These are phyloP conservation scores for Myiothlypis coronata DNA, from an alignment of 2,797 vertebrate species.

Conservation along the genomic window DNA sequence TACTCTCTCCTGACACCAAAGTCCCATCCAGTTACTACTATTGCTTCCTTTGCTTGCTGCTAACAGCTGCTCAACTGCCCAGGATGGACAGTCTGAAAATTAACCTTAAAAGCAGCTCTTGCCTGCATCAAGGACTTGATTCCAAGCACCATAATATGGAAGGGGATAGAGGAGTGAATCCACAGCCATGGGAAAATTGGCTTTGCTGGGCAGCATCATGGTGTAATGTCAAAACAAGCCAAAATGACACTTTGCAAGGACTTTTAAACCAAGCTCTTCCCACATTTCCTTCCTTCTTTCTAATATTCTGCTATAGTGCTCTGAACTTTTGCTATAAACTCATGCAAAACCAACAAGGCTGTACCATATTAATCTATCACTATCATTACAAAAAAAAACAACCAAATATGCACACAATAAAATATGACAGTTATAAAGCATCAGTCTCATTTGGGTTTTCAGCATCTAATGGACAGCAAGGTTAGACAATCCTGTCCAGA, in stretches of 20 bases:
- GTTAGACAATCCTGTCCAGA: background rate
- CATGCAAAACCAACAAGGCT: background rate
- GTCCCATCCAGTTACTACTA: background rate
- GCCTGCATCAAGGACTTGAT: fast-evolving
- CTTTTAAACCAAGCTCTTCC: background rate
- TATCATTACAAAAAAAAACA: background rate
- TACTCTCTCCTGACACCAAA: background rate
- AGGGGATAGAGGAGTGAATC: background rate
- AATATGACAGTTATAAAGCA: background rate
- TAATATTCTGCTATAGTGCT: background rate
- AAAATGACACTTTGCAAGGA: background rate
- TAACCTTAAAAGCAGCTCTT: background rate
- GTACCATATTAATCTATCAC: background rate
- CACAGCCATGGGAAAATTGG: background rate
- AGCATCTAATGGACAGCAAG: background rate
- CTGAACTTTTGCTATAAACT: background rate
- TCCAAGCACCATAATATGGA: background rate
- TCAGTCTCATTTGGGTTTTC: background rate
- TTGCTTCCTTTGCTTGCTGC: background rate
- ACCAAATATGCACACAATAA: background rate
- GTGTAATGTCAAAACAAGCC: background rate
- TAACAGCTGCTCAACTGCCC: background rate
- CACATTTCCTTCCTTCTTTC: background rate
- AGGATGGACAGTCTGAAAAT: background rate
- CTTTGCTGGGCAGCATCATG: background rate